These are phyloP conservation scores for Aplodontia rufa DNA, from an alignment of 2,113 vertebrate genomes.

Conservation along the genomic window DNA sequence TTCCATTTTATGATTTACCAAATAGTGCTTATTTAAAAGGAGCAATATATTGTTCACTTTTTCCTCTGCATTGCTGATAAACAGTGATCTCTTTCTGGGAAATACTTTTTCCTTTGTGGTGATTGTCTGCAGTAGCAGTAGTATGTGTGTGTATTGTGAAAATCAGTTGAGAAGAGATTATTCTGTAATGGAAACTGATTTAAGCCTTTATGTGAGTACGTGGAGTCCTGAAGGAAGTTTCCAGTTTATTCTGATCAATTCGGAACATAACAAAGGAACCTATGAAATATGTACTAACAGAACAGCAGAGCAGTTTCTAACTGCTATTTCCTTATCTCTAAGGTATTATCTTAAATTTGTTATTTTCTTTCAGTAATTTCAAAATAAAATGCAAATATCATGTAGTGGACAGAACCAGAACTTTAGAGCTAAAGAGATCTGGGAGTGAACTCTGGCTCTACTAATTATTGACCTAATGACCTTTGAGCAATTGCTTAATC, in stretches of 20 bases:
- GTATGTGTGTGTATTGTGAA: not conserved
- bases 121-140: not conserved
- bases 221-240: not conserved
- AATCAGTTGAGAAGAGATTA: not conserved
- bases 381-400: not conserved
- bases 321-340: not conserved
- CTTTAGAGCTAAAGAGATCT: constrained; percentile 12
- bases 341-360: not conserved
- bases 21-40: not conserved
- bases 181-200: not conserved
- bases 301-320: not conserved
- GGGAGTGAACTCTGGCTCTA: not conserved
- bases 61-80: not conserved
- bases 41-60: not conserved
- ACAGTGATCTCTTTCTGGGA: not conserved
- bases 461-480: not conserved
- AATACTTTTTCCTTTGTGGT: not conserved
- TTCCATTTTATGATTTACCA: not conserved
- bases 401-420: not conserved
- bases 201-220: not conserved
- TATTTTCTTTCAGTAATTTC: constrained; percentile 20
- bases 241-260: not conserved
- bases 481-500: not conserved
- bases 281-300: not conserved
- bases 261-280: not conserved